A percentile compares a stretch with the other conserved stretches of the same genome.
Evolutionary conservation across 2,888 invertebrate genomes (phyloP).

Genomic region (Diabrotica balteata): DNA sequence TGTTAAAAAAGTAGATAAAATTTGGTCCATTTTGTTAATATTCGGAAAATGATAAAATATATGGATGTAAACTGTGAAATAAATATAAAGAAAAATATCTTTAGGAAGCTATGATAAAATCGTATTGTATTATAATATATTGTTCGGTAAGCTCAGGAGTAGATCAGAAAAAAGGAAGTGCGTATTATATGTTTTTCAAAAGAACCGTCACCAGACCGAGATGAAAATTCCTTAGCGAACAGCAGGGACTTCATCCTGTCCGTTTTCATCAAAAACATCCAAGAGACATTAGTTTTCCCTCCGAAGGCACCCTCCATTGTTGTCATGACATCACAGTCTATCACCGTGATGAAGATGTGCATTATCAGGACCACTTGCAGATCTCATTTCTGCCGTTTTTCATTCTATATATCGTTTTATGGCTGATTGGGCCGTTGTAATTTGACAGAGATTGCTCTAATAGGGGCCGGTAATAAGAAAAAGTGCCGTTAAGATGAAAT

Average conservation of each 20-base stretch:
- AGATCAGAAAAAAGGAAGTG: conserved; percentile 7
- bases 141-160: neutral
- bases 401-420: conserved; percentile 15
- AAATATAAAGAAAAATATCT: too few species aligned
- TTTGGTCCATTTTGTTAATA: too few species aligned
- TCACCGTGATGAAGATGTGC: conserved; percentile 38
- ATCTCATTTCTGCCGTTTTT: conserved; percentile 21
- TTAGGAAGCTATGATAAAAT: too few species aligned
- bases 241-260: conserved; percentile 46
- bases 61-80: too few species aligned
- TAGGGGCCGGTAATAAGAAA: conserved; percentile 3
- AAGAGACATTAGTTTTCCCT: conserved; percentile 34
- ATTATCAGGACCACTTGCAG: conserved; percentile 28
- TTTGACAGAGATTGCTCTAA: conserved; percentile 12
- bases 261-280: conserved; percentile 44
- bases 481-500: neutral
- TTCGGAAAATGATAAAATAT: too few species aligned
- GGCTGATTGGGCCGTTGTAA: conserved; percentile 7
- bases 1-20: too few species aligned
- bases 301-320: conserved; percentile 33
- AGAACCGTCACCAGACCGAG: conserved; percentile 12
- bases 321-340: conserved; percentile 37
- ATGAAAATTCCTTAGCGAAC: conserved; percentile 37
- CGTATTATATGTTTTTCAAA: conserved; percentile 21
- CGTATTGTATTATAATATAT: too few species aligned